A percentile compares a stretch with the other conserved stretches of the same genome.
phyloP scores from a whole-genome alignment of 1,140 invertebrate genomes.

The Drosophila quadrilineata region DNA sequence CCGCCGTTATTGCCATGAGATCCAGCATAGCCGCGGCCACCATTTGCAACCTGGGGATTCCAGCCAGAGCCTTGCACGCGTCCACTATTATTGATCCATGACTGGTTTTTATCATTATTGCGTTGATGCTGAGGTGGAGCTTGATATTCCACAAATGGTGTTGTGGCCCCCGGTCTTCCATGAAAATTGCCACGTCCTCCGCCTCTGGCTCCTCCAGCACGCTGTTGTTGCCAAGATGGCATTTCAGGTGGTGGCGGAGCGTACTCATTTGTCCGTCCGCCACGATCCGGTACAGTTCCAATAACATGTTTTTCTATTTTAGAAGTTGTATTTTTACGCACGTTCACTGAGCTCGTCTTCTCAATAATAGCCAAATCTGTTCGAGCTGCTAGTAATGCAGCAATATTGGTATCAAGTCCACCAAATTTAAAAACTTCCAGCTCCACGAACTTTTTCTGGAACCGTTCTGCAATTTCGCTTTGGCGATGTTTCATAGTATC shows the following conservation, averaged over 20 bases:
- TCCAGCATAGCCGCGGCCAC: constrained; percentile 39
- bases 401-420: constrained; percentile 85
- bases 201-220: constrained; percentile 60
- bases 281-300: constrained; percentile 92
- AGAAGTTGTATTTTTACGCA: constrained; percentile 90
- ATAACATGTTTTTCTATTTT: constrained; percentile 93
- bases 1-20: constrained; percentile 40
- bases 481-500: constrained; percentile 89
- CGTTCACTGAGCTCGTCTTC: constrained; percentile 92
- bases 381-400: constrained; percentile 90
- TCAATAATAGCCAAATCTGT: constrained; percentile 91
- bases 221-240: constrained; percentile 90
- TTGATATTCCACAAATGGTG: constrained; percentile 16
- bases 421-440: constrained; percentile 81
- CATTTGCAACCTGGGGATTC: constrained; percentile 50
- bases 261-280: constrained; percentile 93
- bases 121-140: constrained; percentile 24
- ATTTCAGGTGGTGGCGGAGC: constrained; percentile 96
- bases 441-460: constrained; percentile 85
- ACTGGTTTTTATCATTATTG: constrained; percentile 40
- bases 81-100: constrained; percentile 63
- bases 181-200: constrained; percentile 53
- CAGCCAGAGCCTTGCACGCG: constrained; percentile 75
- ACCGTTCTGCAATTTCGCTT: constrained; percentile 87
- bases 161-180: constrained; percentile 35